Evolutionary conservation across 2,797 vertebrate species (phyloP).

Genomic region (Galagoides demidoff): DNA sequence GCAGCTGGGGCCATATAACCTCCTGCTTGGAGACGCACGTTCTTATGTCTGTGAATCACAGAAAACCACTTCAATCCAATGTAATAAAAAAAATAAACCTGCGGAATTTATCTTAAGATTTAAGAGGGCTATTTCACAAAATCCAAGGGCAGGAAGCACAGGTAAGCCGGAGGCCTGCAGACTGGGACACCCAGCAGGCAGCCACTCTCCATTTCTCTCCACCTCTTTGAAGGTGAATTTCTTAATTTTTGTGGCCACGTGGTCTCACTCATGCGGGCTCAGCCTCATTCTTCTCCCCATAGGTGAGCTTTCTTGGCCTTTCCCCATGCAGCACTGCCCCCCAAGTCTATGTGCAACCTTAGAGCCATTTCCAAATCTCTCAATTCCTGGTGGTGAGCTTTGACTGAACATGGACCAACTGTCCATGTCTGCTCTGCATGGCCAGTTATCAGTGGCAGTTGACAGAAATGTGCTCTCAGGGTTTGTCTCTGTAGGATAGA

Average conservation of each 20-base stretch:
- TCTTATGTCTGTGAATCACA: background rate
- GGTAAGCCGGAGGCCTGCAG: too few species aligned
- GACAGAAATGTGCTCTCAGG: background rate
- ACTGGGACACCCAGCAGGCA: background rate
- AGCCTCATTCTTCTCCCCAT: background rate
- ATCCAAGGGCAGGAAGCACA: background rate
- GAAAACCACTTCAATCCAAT: background rate
- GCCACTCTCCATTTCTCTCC: background rate
- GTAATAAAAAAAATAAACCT: background rate
- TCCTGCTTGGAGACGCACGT: background rate
- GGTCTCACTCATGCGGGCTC: too few species aligned
- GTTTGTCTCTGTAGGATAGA: background rate
- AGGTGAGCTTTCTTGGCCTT: background rate
- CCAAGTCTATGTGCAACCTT: background rate
- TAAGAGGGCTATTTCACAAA: background rate
- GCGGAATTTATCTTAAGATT: background rate
- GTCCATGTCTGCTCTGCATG: background rate
- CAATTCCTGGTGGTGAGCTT: background rate
- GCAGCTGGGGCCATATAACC: background rate
- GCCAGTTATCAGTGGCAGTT: background rate
- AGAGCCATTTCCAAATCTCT: background rate
- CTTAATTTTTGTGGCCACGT: background rate
- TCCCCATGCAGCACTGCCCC: background rate
- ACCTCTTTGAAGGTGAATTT: too few species aligned
- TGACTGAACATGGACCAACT: background rate